phyloP scores from a whole-genome alignment of 2,888 invertebrate species.

The Lasioglossum vierecki region DNA sequence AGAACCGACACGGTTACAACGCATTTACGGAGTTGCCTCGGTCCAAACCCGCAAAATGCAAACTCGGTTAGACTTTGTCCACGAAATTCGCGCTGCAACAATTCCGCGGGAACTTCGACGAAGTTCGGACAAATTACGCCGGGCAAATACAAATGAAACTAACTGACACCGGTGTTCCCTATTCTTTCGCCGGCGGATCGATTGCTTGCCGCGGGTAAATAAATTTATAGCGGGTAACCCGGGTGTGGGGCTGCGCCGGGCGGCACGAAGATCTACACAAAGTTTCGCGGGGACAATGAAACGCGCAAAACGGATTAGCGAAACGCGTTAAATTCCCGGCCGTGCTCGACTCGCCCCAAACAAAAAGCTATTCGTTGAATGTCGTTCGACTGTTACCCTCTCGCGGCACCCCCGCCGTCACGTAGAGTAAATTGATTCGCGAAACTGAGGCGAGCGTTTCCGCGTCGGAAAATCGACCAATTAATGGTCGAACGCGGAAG shows the following conservation, averaged over 20 bases:
- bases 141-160: constrained; percentile 9
- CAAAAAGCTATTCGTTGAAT: background rate
- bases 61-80: background rate
- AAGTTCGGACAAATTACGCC: background rate
- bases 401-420: background rate
- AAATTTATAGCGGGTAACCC: background rate
- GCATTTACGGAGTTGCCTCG: background rate
- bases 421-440: constrained; percentile 15
- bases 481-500: constrained; percentile 30
- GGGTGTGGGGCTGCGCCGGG: background rate
- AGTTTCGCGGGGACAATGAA: constrained; percentile 5
- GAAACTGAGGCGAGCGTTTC: constrained; percentile 5
- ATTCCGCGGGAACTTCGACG: background rate
- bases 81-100: background rate
- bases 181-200: constrained; percentile 3
- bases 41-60: background rate
- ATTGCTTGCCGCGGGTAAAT: background rate
- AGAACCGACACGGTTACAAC: background rate
- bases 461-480: background rate
- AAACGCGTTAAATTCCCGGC: constrained; percentile 13
- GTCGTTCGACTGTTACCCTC: constrained; percentile 11
- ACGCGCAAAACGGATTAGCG: constrained; percentile 19
- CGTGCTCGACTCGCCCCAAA: constrained; percentile 9
- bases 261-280: constrained; percentile 13
- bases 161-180: background rate